Evolutionary conservation across 1,140 invertebrate species (phyloP).

Genomic region (Lethocerus indicus): DNA sequence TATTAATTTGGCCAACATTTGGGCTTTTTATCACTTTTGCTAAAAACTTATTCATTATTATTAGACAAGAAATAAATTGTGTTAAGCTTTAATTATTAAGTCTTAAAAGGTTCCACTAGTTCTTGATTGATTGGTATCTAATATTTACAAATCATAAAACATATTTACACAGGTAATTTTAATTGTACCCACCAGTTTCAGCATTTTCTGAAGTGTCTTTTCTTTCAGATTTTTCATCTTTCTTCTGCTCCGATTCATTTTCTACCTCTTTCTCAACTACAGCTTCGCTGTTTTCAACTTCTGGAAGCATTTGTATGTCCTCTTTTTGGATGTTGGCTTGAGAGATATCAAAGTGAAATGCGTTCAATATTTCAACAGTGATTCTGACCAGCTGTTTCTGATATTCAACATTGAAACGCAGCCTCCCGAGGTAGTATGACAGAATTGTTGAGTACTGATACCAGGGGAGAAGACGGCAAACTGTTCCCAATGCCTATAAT

Average conservation of each 20-base stretch:
- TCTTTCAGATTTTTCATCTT: neutral
- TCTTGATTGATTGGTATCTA: no score
- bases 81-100: no score
- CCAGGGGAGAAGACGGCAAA: slow-evolving; percentile 69
- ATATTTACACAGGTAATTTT: no score
- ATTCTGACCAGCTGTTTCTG: slow-evolving; percentile 72
- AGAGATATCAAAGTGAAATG: slow-evolving; percentile 83
- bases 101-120: no score
- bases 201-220: slow-evolving; percentile 19
- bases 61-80: no score
- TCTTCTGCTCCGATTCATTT: slow-evolving; percentile 21
- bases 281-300: slow-evolving; percentile 18
- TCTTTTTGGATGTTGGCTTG: slow-evolving; percentile 34
- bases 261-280: slow-evolving; percentile 19
- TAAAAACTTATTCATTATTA: no score
- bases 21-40: no score
- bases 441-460: slow-evolving; percentile 66
- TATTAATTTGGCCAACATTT: no score
- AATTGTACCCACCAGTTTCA: no score
- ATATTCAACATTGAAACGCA: slow-evolving; percentile 47
- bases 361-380: slow-evolving; percentile 66
- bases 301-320: slow-evolving; percentile 13
- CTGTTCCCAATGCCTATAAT: slow-evolving; percentile 40
- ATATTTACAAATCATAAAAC: no score
- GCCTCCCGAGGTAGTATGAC: slow-evolving; percentile 57